Evolutionary conservation across 1,140 invertebrate species (phyloP).

Genomic region (Laodelphax striatellus): DNA sequence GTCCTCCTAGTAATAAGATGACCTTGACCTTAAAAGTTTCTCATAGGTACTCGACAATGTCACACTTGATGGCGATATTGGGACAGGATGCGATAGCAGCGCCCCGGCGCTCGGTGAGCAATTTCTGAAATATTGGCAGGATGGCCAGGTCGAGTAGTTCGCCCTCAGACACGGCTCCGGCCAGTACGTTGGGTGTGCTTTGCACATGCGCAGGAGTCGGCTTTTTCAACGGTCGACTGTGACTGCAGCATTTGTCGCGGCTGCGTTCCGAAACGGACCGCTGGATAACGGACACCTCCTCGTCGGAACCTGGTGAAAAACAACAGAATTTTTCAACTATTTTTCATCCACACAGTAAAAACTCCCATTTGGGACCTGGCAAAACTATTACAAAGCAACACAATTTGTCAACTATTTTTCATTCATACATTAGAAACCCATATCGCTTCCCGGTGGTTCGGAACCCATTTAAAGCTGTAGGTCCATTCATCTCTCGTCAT

Average conservation of each 20-base stretch:
- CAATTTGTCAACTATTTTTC: too few relatives aligned
- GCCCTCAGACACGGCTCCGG: slow-evolving; percentile 61
- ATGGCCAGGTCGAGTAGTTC: slow-evolving; percentile 72
- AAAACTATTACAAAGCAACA: too few relatives aligned
- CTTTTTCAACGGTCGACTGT: slow-evolving; percentile 20
- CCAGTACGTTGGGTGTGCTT: slow-evolving; percentile 38
- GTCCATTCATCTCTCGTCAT: too few relatives aligned
- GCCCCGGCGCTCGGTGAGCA: slow-evolving; percentile 67
- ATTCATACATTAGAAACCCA: too few relatives aligned
- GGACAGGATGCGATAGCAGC: slow-evolving; percentile 79
- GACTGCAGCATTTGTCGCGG: slow-evolving; percentile 29
- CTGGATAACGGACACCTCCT: slow-evolving; percentile 31
- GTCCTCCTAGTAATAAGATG: too few relatives aligned
- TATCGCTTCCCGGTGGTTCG: too few relatives aligned
- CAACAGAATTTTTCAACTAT: too few relatives aligned
- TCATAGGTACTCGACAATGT: slow-evolving; percentile 86
- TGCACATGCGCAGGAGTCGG: slow-evolving; percentile 38
- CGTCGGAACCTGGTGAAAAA: slow-evolving; percentile 14
- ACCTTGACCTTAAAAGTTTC: too few relatives aligned
- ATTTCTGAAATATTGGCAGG: slow-evolving; percentile 80
- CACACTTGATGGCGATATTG: slow-evolving; percentile 90
- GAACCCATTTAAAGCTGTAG: too few relatives aligned
- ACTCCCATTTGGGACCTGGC: too few relatives aligned
- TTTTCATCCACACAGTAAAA: too few relatives aligned
- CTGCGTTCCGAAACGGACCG: slow-evolving; percentile 40